These are phyloP conservation scores for Lasius platythorax DNA, from an alignment of 2,888 invertebrate species.

Conservation along the genomic window DNA sequence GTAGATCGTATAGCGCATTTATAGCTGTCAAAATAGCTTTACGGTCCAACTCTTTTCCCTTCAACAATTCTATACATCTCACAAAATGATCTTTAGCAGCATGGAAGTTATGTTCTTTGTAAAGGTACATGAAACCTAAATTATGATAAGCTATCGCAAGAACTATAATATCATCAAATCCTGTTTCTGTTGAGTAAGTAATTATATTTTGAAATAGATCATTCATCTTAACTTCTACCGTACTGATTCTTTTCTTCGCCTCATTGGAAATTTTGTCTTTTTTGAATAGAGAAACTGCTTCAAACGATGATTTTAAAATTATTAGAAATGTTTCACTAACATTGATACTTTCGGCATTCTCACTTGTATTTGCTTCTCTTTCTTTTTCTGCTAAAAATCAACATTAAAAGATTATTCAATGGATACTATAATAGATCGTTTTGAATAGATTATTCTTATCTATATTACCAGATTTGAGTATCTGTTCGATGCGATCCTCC, in stretches of 20 bases:
- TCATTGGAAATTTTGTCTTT: no score
- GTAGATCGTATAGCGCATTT: not conserved
- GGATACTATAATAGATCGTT: not conserved
- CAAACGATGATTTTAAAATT: not conserved
- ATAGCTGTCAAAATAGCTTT: conserved; percentile 7
- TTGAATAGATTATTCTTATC: not conserved
- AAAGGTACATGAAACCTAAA: not conserved
- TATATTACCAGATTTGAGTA: not conserved
- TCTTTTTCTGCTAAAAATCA: not conserved
- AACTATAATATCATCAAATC: not conserved
- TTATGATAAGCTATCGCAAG: not conserved
- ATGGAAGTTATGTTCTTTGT: not conserved
- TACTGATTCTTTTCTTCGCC: not conserved
- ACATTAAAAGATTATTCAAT: not conserved
- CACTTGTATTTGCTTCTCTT: not conserved
- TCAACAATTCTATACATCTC: not conserved
- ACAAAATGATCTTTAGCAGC: not conserved
- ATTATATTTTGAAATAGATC: not conserved
- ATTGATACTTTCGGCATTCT: not conserved
- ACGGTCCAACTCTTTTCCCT: not conserved
- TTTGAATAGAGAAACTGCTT: not conserved
- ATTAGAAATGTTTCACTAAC: not conserved
- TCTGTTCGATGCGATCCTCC: not conserved
- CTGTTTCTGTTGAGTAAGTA: not conserved
- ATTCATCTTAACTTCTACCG: not conserved